Base-by-base conservation (phyloP, 1,140 invertebrate species). In the Drosophila virilis region DNA sequence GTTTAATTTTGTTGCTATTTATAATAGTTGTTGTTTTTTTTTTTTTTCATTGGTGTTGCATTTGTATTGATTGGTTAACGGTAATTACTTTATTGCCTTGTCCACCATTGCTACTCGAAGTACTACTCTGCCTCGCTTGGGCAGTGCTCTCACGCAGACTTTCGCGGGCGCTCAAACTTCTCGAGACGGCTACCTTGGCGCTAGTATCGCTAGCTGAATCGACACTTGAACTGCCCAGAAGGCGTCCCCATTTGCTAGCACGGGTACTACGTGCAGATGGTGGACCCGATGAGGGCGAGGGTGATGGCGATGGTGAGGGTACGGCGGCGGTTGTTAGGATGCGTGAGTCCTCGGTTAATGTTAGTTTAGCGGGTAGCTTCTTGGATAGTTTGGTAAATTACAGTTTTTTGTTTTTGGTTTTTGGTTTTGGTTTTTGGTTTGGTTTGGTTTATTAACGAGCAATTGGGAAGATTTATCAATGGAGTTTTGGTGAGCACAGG, bases 231-330 rank as follows among this genome's bases (percentile, higher is more conserved):
- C 95, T 96, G 84, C 96, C 95, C 80, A 97, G 92, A 74, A 97
- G 93, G 70, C 96, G 94, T 40, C 96, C 96, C 97, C 97, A 97
- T 93, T 96, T 96, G 82, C 95, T 95, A 33, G 94, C 86, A 83
- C 93, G 92, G 83, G 76, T 93, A 93, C 68, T 92, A 84, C 71
- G 92, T 90, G 75, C 92, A 92, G 62, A 92, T 84, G 91, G 91
- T 92, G 92, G 92, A 89, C 92, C 92, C 74, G 91, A 92, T 77
- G 91, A 92, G 46, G 95, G 94, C 52, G 94, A 92, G 48, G 95
- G 94, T 51, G 94, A 92, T 92, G 95, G 95, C 65, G 94, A 94
- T 15, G 94, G 93, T 64, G 94, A 93, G 91, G 71, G 92, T 90
- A 76, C 93, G 90, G 91, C 93, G 93, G 85, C 91, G 92, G 77